Percentiles rank a stretch among this genome's conserved stretches.
phyloP scores from a whole-genome alignment of 1,140 invertebrate genomes.

The Pogonus chalceus region DNA sequence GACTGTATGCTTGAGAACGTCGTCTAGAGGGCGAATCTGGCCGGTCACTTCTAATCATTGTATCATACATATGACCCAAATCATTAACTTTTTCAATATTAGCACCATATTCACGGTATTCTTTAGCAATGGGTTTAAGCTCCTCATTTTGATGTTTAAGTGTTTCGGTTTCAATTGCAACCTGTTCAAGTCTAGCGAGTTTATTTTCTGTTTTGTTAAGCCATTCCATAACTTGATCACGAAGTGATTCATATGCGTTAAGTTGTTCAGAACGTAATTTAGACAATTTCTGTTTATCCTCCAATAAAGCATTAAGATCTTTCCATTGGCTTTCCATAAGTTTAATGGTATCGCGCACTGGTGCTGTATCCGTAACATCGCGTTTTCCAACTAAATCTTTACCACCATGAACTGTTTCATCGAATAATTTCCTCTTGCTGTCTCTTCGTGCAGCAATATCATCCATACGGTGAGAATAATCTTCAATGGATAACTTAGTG shows the following conservation, averaged over 20 bases:
- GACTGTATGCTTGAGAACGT: conserved; percentile 56
- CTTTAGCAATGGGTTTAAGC: conserved; percentile 78
- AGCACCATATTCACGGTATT: conserved; percentile 75
- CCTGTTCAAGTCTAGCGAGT: conserved; percentile 61
- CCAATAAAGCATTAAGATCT: conserved; percentile 65
- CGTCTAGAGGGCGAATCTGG: conserved; percentile 62
- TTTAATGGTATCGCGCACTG: conserved; percentile 79
- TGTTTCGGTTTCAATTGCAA: conserved; percentile 78
- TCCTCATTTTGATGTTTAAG: conserved; percentile 77
- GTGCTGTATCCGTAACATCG: conserved; percentile 78
- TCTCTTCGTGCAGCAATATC: conserved; percentile 33
- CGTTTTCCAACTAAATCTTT: conserved; percentile 78
- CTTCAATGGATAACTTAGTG: conserved; percentile 54
- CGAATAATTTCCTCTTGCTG: conserved; percentile 45
- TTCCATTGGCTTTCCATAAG: conserved; percentile 80
- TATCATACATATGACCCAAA: conserved; percentile 75
- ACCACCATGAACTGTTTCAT: conserved; percentile 68
- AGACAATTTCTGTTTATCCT: conserved; percentile 73
- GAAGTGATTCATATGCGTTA: conserved; percentile 72
- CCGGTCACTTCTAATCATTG: conserved; percentile 58
- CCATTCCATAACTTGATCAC: conserved; percentile 79
- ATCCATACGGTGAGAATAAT: conserved; percentile 54
- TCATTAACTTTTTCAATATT: conserved; percentile 90
- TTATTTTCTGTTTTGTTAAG: conserved; percentile 67
- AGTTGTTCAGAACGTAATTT: conserved; percentile 74